Conservation (phyloP, 2,113 vertebrate genomes). For the Enhydra lutris region DNA sequence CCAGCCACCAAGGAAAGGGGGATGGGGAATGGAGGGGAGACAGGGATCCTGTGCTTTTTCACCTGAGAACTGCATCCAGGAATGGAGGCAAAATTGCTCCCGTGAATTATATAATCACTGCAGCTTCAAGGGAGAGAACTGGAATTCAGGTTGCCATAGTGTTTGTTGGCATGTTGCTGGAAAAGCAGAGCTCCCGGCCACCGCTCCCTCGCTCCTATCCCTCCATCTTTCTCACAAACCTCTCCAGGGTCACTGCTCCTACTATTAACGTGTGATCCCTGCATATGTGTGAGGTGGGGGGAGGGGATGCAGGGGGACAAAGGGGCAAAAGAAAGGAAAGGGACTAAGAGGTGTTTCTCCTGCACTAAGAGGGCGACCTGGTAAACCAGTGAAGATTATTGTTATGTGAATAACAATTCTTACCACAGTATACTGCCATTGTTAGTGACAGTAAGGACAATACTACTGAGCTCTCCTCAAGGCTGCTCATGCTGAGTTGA, state of each 20-base stretch:
- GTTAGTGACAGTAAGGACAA: background rate
- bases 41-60: conserved; percentile 67
- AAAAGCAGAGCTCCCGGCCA: conserved; percentile 77
- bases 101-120: conserved; percentile 88
- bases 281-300: background rate
- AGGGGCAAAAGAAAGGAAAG: background rate
- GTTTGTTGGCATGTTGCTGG: conserved; percentile 79
- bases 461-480: background rate
- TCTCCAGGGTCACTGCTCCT: background rate
- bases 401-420: background rate
- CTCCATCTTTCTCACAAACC: conserved; percentile 44
- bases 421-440: background rate
- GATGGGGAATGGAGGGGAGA: background rate
- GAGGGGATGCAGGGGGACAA: background rate
- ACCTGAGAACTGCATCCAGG: conserved; percentile 73
- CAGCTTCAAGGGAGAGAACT: conserved; percentile 81
- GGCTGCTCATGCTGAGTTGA: background rate
- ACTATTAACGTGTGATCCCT: conserved; percentile 7
- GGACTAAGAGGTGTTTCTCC: background rate
- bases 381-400: background rate
- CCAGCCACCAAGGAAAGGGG: background rate
- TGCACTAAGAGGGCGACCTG: background rate
- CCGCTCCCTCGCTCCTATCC: background rate
- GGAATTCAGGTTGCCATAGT: conserved; percentile 85
- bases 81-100: conserved; percentile 80